These are phyloP conservation scores for Nephila pilipes DNA, from an alignment of 1,140 invertebrate species.

Conservation along the genomic window DNA sequence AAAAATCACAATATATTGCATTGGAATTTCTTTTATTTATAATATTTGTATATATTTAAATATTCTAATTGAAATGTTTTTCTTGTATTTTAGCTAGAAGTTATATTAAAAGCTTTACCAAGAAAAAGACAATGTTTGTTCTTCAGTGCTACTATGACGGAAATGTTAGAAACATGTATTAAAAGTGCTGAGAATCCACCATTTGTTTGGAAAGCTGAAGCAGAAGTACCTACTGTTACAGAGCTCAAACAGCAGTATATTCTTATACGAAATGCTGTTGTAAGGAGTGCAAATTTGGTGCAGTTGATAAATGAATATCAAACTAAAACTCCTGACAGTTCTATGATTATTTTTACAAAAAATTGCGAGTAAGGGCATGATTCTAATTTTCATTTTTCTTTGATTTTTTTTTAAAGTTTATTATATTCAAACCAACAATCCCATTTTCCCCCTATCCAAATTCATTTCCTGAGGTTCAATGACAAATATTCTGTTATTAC, in stretches of 20 bases:
- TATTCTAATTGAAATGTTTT: background rate
- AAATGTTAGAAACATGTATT: slow-evolving; percentile 88
- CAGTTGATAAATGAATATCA: slow-evolving; percentile 91
- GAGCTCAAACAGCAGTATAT: slow-evolving; percentile 94
- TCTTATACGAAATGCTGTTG: slow-evolving; percentile 87
- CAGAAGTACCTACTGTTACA: slow-evolving; percentile 90
- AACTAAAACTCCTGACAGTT: slow-evolving; percentile 87
- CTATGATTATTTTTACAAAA: slow-evolving; percentile 95
- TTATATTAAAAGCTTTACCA: slow-evolving; percentile 91
- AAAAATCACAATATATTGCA: background rate
- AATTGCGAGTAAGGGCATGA: slow-evolving; percentile 91
- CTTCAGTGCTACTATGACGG: slow-evolving; percentile 98
- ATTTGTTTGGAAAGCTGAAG: slow-evolving; percentile 80
- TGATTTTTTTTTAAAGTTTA: background rate
- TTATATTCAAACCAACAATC: too few relatives aligned
- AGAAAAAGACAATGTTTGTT: slow-evolving; percentile 91
- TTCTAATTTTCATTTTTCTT: background rate
- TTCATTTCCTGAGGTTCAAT: too few relatives aligned
- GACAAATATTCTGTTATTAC: too few relatives aligned
- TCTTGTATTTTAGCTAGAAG: slow-evolving; percentile 84
- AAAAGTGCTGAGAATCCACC: slow-evolving; percentile 85
- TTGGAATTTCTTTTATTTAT: background rate
- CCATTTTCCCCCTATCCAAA: too few relatives aligned
- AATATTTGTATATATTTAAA: background rate
- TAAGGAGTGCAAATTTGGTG: slow-evolving; percentile 96